Evolutionary conservation across 2,888 invertebrate genomes (phyloP).

Genomic region (Ormyrus rosae): DNA sequence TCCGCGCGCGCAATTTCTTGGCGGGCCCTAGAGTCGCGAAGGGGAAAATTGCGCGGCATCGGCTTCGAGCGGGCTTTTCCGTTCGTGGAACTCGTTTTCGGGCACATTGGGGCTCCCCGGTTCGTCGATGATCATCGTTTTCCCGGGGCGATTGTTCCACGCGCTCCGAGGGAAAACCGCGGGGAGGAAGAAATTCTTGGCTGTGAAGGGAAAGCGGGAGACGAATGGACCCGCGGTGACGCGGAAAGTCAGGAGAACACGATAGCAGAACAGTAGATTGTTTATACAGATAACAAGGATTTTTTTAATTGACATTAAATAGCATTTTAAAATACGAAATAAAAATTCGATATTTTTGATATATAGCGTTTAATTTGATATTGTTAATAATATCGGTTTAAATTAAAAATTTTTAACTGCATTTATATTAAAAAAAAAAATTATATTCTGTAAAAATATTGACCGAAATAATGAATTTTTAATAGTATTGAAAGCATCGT

Average conservation of each 20-base stretch:
- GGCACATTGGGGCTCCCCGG: too few relatives aligned
- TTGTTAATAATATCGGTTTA: too few relatives aligned
- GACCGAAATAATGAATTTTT: too few relatives aligned
- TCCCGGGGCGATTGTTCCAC: neutral
- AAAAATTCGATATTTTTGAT: too few relatives aligned
- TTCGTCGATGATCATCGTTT: slow-evolving; percentile 18
- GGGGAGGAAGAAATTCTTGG: neutral
- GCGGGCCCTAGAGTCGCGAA: slow-evolving; percentile 38
- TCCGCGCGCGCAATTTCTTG: slow-evolving; percentile 42
- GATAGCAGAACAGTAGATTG: neutral
- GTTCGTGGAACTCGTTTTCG: neutral
- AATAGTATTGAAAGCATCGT: too few relatives aligned
- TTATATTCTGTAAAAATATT: too few relatives aligned
- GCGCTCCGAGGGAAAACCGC: neutral
- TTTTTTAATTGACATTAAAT: too few relatives aligned
- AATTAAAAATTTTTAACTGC: too few relatives aligned
- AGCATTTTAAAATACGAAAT: too few relatives aligned
- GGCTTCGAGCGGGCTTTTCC: slow-evolving; percentile 12
- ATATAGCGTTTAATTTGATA: too few relatives aligned
- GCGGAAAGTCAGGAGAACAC: too few relatives aligned
- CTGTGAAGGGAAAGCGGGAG: neutral
- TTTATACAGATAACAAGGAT: neutral
- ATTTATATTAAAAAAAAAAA: too few relatives aligned
- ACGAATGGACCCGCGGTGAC: slow-evolving; percentile 20
- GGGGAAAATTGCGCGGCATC: neutral